A percentile compares a stretch with the other conserved stretches of the same genome.
phyloP scores from a whole-genome alignment of 2,797 vertebrate genomes.

The Triplophysa yarkandensis region DNA sequence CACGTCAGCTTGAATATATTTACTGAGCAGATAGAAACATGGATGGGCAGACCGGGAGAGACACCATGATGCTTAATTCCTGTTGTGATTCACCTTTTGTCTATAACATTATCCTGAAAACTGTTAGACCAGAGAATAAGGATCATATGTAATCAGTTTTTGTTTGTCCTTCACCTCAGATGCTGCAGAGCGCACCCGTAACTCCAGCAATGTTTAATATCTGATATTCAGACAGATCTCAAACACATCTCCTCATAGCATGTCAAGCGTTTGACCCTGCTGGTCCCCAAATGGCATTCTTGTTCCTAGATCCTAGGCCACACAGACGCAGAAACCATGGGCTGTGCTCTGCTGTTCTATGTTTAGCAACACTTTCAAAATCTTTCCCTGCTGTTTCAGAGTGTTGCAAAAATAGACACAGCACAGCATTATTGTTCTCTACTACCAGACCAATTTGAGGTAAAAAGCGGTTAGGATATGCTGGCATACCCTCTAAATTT shows the following conservation, averaged over 20 bases:
- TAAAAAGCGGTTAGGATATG: neutral
- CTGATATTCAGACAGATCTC: constrained; percentile 13
- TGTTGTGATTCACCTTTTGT: constrained; percentile 24
- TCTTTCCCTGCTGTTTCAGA: constrained; percentile 39
- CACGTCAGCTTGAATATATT: neutral
- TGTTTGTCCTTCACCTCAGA: constrained; percentile 16
- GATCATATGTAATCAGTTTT: constrained; percentile 15
- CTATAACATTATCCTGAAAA: constrained; percentile 13
- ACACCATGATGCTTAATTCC: constrained; percentile 14
- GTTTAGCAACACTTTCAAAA: constrained; percentile 49
- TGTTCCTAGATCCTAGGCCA: constrained; percentile 2
- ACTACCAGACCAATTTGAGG: neutral
- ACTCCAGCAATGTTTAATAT: neutral
- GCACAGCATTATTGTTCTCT: constrained; percentile 16
- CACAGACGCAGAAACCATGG: constrained; percentile 12
- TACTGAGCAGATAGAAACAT: neutral
- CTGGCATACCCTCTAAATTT: neutral
- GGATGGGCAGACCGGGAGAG: neutral
- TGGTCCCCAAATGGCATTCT: neutral
- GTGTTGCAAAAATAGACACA: constrained; percentile 46
- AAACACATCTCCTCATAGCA: neutral
- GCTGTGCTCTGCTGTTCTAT: constrained; percentile 51
- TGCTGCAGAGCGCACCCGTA: neutral
- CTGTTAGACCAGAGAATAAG: constrained; percentile 30
- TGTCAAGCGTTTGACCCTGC: constrained; percentile 24